These are phyloP conservation scores for Hyles vespertilio DNA, from an alignment of 1,140 invertebrate genomes.

Conservation along the genomic window DNA sequence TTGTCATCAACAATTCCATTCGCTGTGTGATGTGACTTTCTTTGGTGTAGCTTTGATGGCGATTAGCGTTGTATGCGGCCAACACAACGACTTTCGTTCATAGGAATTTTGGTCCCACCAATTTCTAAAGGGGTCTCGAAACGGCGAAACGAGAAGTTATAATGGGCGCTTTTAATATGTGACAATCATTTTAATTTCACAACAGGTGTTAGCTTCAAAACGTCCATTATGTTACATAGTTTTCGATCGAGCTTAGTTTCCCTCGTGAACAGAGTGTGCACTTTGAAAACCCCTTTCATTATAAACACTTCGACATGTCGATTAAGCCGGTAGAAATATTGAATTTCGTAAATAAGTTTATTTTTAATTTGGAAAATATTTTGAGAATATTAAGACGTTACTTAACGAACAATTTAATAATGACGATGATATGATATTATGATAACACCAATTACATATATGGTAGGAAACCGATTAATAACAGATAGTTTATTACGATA, in stretches of 20 bases:
- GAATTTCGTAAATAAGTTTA: conserved; percentile 22
- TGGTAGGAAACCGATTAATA: not conserved
- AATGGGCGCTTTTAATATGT: too few relatives aligned
- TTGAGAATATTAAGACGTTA: conserved; percentile 15
- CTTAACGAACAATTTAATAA: too few relatives aligned
- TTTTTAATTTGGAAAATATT: conserved; percentile 25
- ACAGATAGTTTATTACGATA: conserved; percentile 2
- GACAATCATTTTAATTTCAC: too few relatives aligned
- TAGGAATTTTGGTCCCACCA: conserved; percentile 40
- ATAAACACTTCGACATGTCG: conserved; percentile 17
- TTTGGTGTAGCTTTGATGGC: too few relatives aligned
- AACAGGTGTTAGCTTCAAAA: too few relatives aligned
- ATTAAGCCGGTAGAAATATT: conserved; percentile 22
- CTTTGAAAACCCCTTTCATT: conserved; percentile 14
- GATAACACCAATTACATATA: conserved; percentile 12
- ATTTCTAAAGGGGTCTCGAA: conserved; percentile 34
- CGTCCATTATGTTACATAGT: too few relatives aligned
- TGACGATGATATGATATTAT: conserved; percentile 27
- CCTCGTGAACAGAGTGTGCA: too few relatives aligned
- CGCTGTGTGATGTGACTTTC: not conserved
- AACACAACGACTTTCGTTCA: too few relatives aligned
- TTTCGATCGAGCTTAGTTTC: too few relatives aligned
- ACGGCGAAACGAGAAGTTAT: not conserved
- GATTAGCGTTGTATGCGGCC: too few relatives aligned
- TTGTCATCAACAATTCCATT: conserved; percentile 1